These are phyloP conservation scores for Dioctria rufipes DNA, from an alignment of 2,888 invertebrate species.

Conservation along the genomic window DNA sequence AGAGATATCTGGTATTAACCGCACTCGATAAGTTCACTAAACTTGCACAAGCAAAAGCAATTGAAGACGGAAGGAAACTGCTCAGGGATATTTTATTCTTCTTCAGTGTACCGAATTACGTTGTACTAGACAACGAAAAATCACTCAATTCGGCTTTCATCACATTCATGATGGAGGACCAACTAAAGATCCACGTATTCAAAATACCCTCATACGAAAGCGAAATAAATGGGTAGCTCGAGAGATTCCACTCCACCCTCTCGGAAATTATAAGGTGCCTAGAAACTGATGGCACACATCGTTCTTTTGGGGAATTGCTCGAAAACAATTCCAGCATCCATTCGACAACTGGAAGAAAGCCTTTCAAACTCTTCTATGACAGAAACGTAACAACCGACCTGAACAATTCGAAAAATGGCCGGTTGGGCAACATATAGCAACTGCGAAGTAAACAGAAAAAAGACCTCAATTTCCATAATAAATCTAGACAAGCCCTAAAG, in stretches of 20 bases:
- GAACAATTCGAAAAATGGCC: no score
- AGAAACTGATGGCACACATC: constrained; percentile 51
- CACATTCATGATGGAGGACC: constrained; percentile 59
- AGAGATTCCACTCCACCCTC: constrained; percentile 60
- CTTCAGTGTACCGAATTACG: constrained; percentile 57
- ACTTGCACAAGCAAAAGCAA: constrained; percentile 52
- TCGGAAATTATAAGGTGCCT: constrained; percentile 59
- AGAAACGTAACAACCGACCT: constrained; percentile 47
- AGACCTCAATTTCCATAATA: constrained; percentile 53
- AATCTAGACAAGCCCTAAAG: constrained; percentile 57
- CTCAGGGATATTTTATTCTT: constrained; percentile 57
- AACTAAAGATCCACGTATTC: constrained; percentile 57
- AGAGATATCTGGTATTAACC: constrained; percentile 52
- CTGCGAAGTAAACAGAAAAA: constrained; percentile 51
- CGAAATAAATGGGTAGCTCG: constrained; percentile 56
- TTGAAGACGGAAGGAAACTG: constrained; percentile 56
- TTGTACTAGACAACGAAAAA: constrained; percentile 60
- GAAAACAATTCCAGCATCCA: constrained; percentile 57
- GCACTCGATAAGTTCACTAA: constrained; percentile 59
- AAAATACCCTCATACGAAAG: constrained; percentile 56
- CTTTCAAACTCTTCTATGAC: constrained; percentile 57
- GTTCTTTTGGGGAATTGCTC: constrained; percentile 56
- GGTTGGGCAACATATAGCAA: constrained; percentile 49
- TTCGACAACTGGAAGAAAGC: constrained; percentile 56
- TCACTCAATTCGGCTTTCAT: no score